Evolutionary conservation across 2,888 invertebrate genomes (phyloP), one percentile per base, ranked within the genome.

Genomic region (Aspidiotus rigidus): DNA sequence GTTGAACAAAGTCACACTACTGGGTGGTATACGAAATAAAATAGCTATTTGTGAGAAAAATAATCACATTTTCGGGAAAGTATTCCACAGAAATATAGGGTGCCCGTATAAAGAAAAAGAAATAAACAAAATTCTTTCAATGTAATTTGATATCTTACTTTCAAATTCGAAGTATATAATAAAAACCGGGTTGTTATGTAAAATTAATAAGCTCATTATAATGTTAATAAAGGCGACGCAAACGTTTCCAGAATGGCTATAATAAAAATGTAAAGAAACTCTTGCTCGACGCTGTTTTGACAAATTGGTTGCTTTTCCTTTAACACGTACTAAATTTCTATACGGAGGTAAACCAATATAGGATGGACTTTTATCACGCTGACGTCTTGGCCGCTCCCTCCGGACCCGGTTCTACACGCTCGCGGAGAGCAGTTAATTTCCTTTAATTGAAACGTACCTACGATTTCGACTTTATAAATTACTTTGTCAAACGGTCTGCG

Each of bases 181-280:
- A 64, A 66, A 59, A 66, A 59, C 28, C 64, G 2, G 59, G 66
- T 66, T 57, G 66, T 66, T 66, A 66, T 66, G 57, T 66, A 57
- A 66, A 66, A 66, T 66, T 66, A 66, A 66, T 66, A 66, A 66
- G 66, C 66, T 66, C 66, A 57, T 66, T 66, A 66, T 66, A 66
- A 59, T 57, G 66, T 66, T 66, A 66, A 66, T 66, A 66, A 66
- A 66, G 66, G 57, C 66, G 41, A 55, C 28, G 42, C 56, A 28
- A 49, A 49, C 11, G 49, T 49, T 49, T 49, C 49, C 49, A 49
- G 49, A 49, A 49, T 49, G 49, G 49, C 49, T 49, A 57, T 66
- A 66, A 66, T 66, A 66, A 66, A 66, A 57, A 66, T 66, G 66
- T 59, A 59, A 53, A 53, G 28, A 64, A 42, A 57, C 59, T 56